phyloP scores from a whole-genome alignment of 2,888 invertebrate species.

The Drosophila mayaguana region DNA sequence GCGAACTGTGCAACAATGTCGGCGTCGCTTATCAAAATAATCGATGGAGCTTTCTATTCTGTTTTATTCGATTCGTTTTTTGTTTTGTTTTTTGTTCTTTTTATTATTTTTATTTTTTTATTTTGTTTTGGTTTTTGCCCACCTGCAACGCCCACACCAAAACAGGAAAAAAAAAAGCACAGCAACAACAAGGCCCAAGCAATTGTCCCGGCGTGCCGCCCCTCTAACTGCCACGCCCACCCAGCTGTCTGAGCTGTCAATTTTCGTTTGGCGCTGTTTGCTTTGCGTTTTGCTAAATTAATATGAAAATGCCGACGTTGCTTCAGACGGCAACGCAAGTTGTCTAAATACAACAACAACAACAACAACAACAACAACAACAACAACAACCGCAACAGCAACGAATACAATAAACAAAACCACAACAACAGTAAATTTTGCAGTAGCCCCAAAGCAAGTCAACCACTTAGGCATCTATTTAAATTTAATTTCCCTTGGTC shows the following conservation, averaged over 20 bases:
- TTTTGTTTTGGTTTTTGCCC: not conserved
- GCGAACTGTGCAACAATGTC: constrained; percentile 52
- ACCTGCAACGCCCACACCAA: constrained; percentile 9
- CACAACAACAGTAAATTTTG: constrained; percentile 1
- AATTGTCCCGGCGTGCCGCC: too few species aligned
- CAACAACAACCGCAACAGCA: constrained; percentile 1
- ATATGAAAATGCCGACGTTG: constrained; percentile 53
- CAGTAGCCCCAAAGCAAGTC: constrained; percentile 16
- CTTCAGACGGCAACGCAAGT: constrained; percentile 25
- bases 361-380: not conserved
- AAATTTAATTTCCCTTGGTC: constrained; percentile 2
- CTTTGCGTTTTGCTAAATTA: constrained; percentile 62
- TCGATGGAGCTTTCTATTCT: constrained; percentile 54
- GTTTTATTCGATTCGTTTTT: not conserved
- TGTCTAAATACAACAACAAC: constrained; percentile 5
- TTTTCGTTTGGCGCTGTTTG: constrained; percentile 72
- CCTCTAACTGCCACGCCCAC: constrained; percentile 19
- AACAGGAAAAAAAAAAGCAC: too few species aligned
- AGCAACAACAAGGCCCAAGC: not conserved
- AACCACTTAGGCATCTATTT: constrained; percentile 21
- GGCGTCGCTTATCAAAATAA: constrained; percentile 69
- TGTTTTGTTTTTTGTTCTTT: not conserved
- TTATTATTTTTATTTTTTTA: too few species aligned
- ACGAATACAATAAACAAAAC: not conserved
- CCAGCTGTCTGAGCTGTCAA: constrained; percentile 65